Base-by-base conservation (phyloP, 2,797 vertebrate species). In the Stomatorhinus walkeri region DNA sequence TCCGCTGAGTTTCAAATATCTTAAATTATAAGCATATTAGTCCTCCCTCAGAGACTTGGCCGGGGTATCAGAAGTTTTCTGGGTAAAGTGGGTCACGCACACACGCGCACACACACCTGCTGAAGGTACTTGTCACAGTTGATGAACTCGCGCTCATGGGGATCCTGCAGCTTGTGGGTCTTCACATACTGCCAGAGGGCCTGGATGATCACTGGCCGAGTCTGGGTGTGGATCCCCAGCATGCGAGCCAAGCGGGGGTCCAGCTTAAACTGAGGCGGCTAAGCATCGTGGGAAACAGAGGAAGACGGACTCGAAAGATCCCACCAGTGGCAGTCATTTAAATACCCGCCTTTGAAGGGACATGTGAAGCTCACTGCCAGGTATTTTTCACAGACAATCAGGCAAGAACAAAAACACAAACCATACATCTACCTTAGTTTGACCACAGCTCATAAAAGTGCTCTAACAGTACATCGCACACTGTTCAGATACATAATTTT, bases 141-240 rank as follows among this genome's bases (percentile, higher is more conserved):
- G 91, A 99, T 98, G 40, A 98, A 99, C 93, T 99, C 98, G 43
- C 98, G 94, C 93, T 99, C 98, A 10, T 99, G 98, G 46, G 98
- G 98, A 91, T 99, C 98, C 94, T 99, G 98, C 40, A 99, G 97
- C 91, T 99, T 99, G 94, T 99, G 98, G 90, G 98, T 99, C 94
- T 99, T 99, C 92, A 99, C 98, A n/a, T 99, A 99, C 88, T 99
- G 98, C 98, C 98, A 99, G 89, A 99, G 93, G 4, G 98, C 98
- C 95, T 99, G 98, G 91, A 99, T 99, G 94, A 99, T 99, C 90
- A 99, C 98, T 0, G 98, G 98, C 85, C 98, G 95, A 64, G 98
- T 99, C 95, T 99, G 98, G 36, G 98, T 99, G 94, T 99, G 98
- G 90, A 99, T 99, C 0, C 98, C 98, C 93, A 99, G 89, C 90